Evolutionary conservation across 2,888 invertebrate species (phyloP).

Genomic region (Beris chalybata): DNA sequence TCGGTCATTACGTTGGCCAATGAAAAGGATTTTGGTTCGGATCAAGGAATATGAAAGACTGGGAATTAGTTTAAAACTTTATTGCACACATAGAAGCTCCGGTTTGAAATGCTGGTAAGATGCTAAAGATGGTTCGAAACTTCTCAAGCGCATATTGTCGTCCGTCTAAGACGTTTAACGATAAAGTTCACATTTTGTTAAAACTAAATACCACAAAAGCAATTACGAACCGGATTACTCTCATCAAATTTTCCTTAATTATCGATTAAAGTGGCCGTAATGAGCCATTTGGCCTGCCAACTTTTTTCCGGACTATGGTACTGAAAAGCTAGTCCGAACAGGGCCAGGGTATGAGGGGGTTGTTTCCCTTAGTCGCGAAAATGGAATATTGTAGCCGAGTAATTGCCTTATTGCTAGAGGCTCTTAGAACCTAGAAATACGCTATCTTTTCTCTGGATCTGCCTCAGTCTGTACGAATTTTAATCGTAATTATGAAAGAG

Average conservation of each 20-base stretch:
- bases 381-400: neutral
- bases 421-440: neutral
- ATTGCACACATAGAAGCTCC: too few species aligned
- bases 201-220: slow-evolving; percentile 33
- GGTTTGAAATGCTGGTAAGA: too few species aligned
- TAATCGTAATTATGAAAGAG: slow-evolving; percentile 13
- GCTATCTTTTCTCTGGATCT: slow-evolving; percentile 14
- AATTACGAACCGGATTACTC: slow-evolving; percentile 34
- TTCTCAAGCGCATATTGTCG: neutral
- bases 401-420: slow-evolving; percentile 10
- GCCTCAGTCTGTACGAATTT: slow-evolving; percentile 7
- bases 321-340: neutral
- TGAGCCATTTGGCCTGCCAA: slow-evolving; percentile 34
- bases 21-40: too few species aligned
- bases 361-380: neutral
- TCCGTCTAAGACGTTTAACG: neutral
- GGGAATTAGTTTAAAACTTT: too few species aligned
- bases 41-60: too few species aligned
- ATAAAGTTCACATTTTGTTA: slow-evolving; percentile 10
- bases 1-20: too few species aligned
- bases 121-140: too few species aligned
- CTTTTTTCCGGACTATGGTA: slow-evolving; percentile 1
- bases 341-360: neutral
- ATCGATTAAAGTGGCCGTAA: slow-evolving; percentile 37
- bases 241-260: slow-evolving; percentile 38